phyloP scores from a whole-genome alignment of 2,888 invertebrate genomes.

The Podabrus alpinus region DNA sequence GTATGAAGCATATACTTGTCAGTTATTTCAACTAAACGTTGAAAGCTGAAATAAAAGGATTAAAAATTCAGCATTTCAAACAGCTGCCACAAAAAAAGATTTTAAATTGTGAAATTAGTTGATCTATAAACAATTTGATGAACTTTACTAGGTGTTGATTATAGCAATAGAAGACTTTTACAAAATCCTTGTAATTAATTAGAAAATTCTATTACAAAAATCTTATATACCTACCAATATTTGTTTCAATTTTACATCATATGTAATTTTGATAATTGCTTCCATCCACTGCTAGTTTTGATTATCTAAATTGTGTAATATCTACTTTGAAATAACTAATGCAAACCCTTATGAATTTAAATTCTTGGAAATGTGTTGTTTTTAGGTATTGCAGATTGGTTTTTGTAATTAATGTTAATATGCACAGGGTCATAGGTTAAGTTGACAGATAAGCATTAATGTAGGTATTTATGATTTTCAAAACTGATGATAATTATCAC shows the following conservation, averaged over 20 bases:
- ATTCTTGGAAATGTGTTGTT: background rate
- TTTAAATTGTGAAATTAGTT: conserved; percentile 9
- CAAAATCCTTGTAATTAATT: background rate
- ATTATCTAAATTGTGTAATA: background rate
- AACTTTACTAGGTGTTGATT: background rate
- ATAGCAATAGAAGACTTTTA: conserved; percentile 1
- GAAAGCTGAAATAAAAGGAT: conserved; percentile 4
- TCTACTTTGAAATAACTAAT: background rate
- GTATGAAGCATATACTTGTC: conserved; percentile 11
- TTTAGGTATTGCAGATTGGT: conserved; percentile 1
- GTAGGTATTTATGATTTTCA: background rate
- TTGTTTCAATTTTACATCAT: background rate
- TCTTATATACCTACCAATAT: background rate
- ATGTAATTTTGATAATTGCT: background rate
- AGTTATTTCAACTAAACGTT: conserved; percentile 9
- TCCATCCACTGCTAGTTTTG: background rate
- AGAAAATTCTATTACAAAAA: background rate
- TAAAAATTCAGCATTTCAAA: conserved; percentile 21
- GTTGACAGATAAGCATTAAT: conserved; percentile 11
- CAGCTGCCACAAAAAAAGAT: conserved; percentile 11
- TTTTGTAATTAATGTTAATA: conserved; percentile 25
- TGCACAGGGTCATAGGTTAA: conserved; percentile 32
- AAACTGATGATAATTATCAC: background rate
- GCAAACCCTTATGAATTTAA: background rate
- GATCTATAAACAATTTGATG: conserved; percentile 10